Evolutionary conservation across 2,113 vertebrate species (phyloP).

Genomic region (Terrapene triunguis): DNA sequence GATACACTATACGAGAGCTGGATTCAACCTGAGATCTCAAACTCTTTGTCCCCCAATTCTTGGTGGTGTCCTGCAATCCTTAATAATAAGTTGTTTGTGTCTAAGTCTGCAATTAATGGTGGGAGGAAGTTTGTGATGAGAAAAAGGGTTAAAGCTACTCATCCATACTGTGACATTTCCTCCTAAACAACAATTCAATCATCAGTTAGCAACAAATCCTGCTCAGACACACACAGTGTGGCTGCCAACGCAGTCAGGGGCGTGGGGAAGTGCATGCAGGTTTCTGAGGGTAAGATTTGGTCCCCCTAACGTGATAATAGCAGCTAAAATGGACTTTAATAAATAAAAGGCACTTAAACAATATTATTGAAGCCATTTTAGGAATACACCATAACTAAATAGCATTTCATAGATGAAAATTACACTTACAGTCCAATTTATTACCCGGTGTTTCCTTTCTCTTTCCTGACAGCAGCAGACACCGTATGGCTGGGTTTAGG

Average conservation of each 20-base stretch:
- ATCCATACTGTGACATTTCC: not conserved
- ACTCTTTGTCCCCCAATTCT: accelerated
- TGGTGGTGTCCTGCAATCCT: not conserved
- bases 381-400: constrained; percentile 35
- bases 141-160: not conserved
- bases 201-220: not conserved
- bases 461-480: constrained; percentile 53
- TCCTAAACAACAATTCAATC: not conserved
- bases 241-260: not conserved
- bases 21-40: not conserved
- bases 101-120: not conserved
- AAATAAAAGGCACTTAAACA: not conserved
- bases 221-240: not conserved
- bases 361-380: not conserved
- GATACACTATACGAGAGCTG: not conserved
- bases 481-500: constrained; percentile 57
- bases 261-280: not conserved
- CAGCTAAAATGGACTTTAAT: not conserved
- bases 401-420: not conserved
- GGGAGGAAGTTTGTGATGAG: not conserved
- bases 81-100: not conserved
- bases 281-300: not conserved
- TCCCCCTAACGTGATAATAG: not conserved
- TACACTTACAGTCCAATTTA: constrained; percentile 50
- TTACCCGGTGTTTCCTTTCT: constrained; percentile 9